Evolutionary conservation across 2,888 invertebrate species (phyloP).

Genomic region (Watsonalla binaria): DNA sequence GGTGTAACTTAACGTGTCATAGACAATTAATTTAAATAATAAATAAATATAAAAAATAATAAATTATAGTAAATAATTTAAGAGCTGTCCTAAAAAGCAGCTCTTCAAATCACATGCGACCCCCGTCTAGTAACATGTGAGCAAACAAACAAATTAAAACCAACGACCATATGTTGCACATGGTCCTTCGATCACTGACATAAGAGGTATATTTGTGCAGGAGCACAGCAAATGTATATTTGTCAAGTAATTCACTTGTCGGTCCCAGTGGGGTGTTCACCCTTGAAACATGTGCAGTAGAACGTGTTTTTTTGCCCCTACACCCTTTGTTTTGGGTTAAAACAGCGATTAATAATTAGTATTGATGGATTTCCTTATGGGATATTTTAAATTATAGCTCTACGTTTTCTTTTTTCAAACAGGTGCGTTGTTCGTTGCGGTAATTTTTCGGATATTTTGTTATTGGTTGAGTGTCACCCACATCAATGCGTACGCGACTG

Average conservation of each 20-base stretch:
- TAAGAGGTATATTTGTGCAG: constrained; percentile 26
- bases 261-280: constrained; percentile 50
- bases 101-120: constrained; percentile 45
- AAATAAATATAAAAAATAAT: no score
- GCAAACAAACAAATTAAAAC: constrained; percentile 47
- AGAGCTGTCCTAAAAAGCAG: constrained; percentile 26
- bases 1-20: no score
- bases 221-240: constrained; percentile 16
- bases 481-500: no score
- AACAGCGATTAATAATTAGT: constrained; percentile 36
- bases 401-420: neutral
- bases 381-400: neutral
- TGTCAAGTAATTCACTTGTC: constrained; percentile 61
- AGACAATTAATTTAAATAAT: no score
- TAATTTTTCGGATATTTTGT: neutral
- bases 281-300: constrained; percentile 59
- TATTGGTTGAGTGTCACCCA: no score
- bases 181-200: constrained; percentile 8
- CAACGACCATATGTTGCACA: constrained; percentile 6
- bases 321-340: constrained; percentile 53
- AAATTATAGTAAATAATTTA: constrained; percentile 7
- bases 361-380: constrained; percentile 37
- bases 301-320: constrained; percentile 39
- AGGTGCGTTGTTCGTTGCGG: constrained; percentile 1
- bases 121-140: constrained; percentile 66